A percentile compares a stretch with the other conserved stretches of the same genome.
Conservation (phyloP, 2,797 vertebrate species). For the Leptodactylus fallax region DNA sequence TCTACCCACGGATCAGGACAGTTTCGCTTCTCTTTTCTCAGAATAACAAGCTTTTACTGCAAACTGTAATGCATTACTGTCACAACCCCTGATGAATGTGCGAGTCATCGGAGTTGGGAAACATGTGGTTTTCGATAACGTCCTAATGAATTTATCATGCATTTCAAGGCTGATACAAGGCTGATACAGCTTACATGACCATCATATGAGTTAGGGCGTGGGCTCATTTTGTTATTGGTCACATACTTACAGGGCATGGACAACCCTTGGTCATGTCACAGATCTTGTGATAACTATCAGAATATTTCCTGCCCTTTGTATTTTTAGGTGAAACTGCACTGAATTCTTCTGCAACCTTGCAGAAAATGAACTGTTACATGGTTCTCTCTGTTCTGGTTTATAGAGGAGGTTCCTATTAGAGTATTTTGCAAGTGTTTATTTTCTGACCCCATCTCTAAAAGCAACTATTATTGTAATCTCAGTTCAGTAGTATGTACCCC, state of each 20-base stretch:
- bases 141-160: neutral
- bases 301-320: neutral
- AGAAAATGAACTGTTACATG: no score
- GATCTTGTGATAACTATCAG: neutral
- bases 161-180: neutral
- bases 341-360: neutral
- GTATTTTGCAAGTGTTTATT: no score
- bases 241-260: no score
- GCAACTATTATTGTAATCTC: no score
- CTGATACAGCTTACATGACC: neutral
- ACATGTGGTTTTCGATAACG: neutral
- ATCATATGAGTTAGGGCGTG: neutral
- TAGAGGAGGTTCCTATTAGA: no score
- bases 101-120: neutral
- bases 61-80: neutral
- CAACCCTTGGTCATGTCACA: no score
- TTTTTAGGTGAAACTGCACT: no score
- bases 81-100: neutral
- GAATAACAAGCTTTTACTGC: neutral
- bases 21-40: constrained; percentile 2
- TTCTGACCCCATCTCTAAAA: no score
- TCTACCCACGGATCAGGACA: no score
- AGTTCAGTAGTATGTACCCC: no score
- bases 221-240: neutral
- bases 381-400: no score